Conservation (phyloP, 1,140 invertebrate species). For the Temnothorax curvispinosus region DNA sequence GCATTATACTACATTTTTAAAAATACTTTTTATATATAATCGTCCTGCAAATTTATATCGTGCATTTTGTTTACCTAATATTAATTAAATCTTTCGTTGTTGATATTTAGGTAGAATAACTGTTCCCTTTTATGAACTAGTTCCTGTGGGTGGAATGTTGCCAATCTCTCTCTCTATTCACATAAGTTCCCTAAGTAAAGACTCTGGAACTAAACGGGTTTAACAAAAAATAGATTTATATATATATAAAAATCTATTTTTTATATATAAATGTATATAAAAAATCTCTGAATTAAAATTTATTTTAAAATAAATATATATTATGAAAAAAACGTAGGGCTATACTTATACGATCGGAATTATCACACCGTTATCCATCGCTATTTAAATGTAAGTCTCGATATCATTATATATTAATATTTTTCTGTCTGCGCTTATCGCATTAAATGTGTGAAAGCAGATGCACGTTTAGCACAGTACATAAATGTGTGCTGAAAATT, state of each 20-base stretch:
- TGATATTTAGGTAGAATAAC: not conserved
- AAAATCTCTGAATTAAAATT: constrained; percentile 3
- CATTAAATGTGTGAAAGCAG: not conserved
- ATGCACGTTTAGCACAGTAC: not conserved
- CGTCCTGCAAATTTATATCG: not conserved
- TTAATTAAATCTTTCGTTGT: constrained; percentile 19
- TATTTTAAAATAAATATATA: not conserved
- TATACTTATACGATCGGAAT: not conserved
- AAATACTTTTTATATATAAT: constrained; percentile 6
- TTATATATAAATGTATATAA: not conserved
- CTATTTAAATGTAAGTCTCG: not conserved
- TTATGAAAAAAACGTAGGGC: not conserved
- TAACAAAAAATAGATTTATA: too few species aligned
- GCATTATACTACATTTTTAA: not conserved
- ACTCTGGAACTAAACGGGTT: not conserved
- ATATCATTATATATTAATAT: not conserved
- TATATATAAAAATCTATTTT: not conserved
- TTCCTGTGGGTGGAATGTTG: constrained; percentile 15
- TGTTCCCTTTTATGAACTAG: constrained; percentile 15
- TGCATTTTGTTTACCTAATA: not conserved
- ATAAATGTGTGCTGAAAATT: not conserved
- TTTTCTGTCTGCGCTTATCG: not conserved
- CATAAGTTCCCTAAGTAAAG: constrained; percentile 8
- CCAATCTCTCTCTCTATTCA: constrained; percentile 3
- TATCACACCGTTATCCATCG: not conserved